phyloP scores from a whole-genome alignment of 2,797 vertebrate species.

The Pogoniulus pusillus region DNA sequence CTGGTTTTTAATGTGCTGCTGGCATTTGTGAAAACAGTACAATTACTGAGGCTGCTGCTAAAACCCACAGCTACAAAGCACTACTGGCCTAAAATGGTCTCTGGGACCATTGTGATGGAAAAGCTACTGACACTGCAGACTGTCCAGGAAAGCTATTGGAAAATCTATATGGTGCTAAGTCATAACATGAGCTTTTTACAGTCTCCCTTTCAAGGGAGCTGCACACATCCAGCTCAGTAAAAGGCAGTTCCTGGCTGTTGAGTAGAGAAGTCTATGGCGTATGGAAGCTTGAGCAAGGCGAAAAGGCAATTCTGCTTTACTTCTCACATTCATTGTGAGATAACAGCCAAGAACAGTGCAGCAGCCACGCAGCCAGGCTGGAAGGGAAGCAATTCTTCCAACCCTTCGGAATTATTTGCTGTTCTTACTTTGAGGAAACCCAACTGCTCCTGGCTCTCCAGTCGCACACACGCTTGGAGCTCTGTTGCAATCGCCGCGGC shows the following conservation, averaged over 20 bases:
- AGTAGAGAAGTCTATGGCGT: background rate
- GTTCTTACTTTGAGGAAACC: background rate
- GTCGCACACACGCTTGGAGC: conserved; percentile 24
- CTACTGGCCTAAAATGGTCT: conserved; percentile 57
- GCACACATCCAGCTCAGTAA: conserved; percentile 2
- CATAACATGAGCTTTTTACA: conserved; percentile 53
- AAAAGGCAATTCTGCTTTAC: conserved; percentile 20
- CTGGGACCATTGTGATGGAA: conserved; percentile 63
- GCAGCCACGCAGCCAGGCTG: background rate
- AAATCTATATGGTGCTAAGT: conserved; percentile 68
- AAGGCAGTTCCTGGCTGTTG: background rate
- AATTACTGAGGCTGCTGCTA: conserved; percentile 66
- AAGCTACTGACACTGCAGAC: conserved; percentile 68
- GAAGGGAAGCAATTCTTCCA: conserved; percentile 10
- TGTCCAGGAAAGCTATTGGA: conserved; percentile 63
- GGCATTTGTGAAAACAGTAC: conserved; percentile 68
- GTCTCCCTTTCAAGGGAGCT: conserved; percentile 42
- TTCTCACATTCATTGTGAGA: conserved; percentile 27
- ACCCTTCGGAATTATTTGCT: background rate
- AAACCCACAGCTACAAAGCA: conserved; percentile 60
- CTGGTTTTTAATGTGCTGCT: conserved; percentile 64
- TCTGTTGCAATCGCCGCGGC: conserved; percentile 9
- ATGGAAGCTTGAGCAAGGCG: conserved; percentile 1
- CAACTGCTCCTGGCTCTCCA: background rate
- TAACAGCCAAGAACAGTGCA: background rate